Base-by-base conservation (phyloP, 2,888 invertebrate genomes). In the Dynastes hyllus region DNA sequence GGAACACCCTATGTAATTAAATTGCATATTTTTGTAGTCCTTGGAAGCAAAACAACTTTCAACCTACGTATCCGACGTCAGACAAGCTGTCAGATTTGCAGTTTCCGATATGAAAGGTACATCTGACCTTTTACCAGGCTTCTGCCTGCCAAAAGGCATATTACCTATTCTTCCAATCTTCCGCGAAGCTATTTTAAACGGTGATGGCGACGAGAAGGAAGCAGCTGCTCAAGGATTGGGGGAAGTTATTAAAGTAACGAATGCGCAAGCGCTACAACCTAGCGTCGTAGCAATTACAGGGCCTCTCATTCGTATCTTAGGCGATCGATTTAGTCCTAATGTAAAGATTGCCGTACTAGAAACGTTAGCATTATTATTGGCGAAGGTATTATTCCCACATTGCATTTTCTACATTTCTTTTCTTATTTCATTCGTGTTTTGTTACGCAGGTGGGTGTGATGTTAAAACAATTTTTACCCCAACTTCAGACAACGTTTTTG, bases 281-380 rank as follows among this genome's bases (percentile, higher is more conserved):
- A 98, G 98, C 70, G 98, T 99, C 2, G 96, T 99, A 80, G 96
- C 97, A 88, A 97, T 99, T 85, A 99, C 99, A 3, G 99, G 99
- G 0, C 99, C 99, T 0, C 92, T 99, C 81, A 99, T 99, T 90
- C 93, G 99, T 85, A 98, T 99, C 88, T 92, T 99, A 76, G 99
- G 99, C 9, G 98, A 98, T 89, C 92, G 98, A 80, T 99, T 98
- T 89, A 96, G 95, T 86, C 94, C 96, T 86, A 96, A 95, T 85
- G 97, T 99, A 0, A 99, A 99, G 89, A 97, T 97, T 0, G 97
- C 98, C 45, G 98, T 99, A 50, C 90, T 99, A 37, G 98, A 98
- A 88, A 98, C 98, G 0, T 91, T 99, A 32, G 97, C 97, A 0
- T 92, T 96, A 80, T 91, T 99, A n/a, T 91, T 99, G 9, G 94